These are phyloP conservation scores for Pegoplata infirma DNA, from an alignment of 2,888 invertebrate genomes.

Conservation along the genomic window DNA sequence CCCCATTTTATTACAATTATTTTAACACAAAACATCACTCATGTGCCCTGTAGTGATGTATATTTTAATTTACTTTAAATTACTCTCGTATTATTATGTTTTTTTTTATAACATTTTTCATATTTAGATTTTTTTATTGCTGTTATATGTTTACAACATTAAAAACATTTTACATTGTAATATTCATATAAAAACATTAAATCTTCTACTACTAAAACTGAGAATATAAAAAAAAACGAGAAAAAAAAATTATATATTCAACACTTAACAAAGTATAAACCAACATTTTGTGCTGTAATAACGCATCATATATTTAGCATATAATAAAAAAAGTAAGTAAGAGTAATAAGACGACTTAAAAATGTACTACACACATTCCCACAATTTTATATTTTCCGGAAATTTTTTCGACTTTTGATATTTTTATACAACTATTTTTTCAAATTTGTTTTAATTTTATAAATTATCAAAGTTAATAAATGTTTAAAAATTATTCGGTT, in stretches of 20 bases:
- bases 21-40: background rate
- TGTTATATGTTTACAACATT: background rate
- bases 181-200: slow-evolving; percentile 9
- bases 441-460: too few species aligned
- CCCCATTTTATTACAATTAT: too few species aligned
- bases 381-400: too few species aligned
- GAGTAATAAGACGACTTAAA: too few species aligned
- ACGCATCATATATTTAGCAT: slow-evolving; percentile 48
- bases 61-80: background rate
- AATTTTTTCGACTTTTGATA: too few species aligned
- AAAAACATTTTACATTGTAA: slow-evolving; percentile 1
- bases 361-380: too few species aligned
- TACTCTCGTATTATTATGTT: background rate
- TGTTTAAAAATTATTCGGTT: too few species aligned
- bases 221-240: slow-evolving; percentile 8
- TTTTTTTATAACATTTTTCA: background rate
- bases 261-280: slow-evolving; percentile 54
- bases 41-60: background rate
- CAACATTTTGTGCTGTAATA: slow-evolving; percentile 50
- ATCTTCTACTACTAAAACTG: slow-evolving; percentile 30
- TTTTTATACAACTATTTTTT: too few species aligned
- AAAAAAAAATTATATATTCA: slow-evolving; percentile 45
- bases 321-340: slow-evolving; percentile 38
- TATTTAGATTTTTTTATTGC: slow-evolving; percentile 7
- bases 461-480: too few species aligned